Conservation (phyloP, 2,113 vertebrate species). For the Hyaena hyaena region DNA sequence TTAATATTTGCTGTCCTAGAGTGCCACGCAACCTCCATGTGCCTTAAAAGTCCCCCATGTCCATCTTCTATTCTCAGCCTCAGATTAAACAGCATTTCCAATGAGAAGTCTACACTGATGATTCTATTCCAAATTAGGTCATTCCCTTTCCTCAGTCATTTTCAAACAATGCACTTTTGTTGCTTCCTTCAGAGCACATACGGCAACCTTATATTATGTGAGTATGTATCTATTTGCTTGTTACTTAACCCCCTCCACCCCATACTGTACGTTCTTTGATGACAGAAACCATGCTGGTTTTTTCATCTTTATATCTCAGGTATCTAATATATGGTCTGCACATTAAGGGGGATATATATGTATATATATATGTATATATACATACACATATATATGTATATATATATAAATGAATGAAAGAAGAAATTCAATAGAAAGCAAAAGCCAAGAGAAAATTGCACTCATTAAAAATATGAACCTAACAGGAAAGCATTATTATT, state of each 20-base stretch:
- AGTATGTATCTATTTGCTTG: background rate
- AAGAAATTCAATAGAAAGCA: background rate
- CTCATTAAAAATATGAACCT: background rate
- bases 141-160: background rate
- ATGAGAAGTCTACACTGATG: background rate
- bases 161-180: background rate
- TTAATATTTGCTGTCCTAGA: background rate
- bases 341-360: too few species aligned
- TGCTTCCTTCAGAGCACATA: background rate
- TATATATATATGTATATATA: too few species aligned
- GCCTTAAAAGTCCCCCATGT: background rate
- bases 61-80: background rate
- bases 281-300: background rate
- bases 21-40: background rate
- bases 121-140: background rate
- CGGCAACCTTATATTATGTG: background rate
- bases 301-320: background rate
- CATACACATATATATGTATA: too few species aligned
- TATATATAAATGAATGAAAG: background rate
- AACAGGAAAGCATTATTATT: background rate
- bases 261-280: background rate
- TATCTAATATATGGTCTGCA: background rate
- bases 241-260: background rate
- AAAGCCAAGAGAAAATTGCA: background rate
- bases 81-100: background rate